Base-by-base conservation (phyloP, 2,888 invertebrate genomes). In the Zygothrica quintamaculata region DNA sequence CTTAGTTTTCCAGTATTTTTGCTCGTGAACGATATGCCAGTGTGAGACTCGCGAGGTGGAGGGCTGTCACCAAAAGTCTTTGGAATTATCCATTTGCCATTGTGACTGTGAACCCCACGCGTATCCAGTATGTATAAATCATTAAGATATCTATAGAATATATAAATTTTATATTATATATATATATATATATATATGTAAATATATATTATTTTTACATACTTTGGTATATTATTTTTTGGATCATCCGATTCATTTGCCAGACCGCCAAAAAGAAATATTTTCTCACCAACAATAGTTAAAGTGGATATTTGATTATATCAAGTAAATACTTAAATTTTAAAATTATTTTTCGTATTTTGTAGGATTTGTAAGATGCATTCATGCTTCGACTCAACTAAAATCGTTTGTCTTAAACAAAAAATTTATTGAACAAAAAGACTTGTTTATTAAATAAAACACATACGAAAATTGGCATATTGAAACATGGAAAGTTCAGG, bases 181-280 rank as follows among this genome's bases (percentile, higher is more conserved):
- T n/a, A n/a, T n/a, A n/a, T n/a, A n/a, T n/a, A n/a, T n/a, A n/a
- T n/a, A n/a, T n/a, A n/a, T n/a, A n/a, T n/a, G n/a, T n/a, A n/a
- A n/a, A n/a, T n/a, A n/a, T n/a, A n/a, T n/a, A n/a, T n/a, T 36
- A n/a, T 8, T 16, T 13, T n/a, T 33, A 71, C 88, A 73, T 90
- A 93, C 93, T 95, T 94, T 31, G 99, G 99, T 87, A 99, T 97
- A 92, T 99, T 99, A 89, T 97, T 98, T 92, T 99, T 99, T 0
- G 98, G 98, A 91, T 99, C 99, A 88, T 98, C 97, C 89, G 98
- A 98, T 91, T 99, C 99, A 92, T 99, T 99, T 8, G 99, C 98
- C 66, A 99, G 92, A 7, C 99, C 99, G 57, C 99, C 99, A 92
- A 99, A 99, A 12, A 99, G 93, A 90, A 97, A 99, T 26, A 97